Percentiles rank a stretch among this genome's conserved stretches.
Evolutionary conservation across 2,888 invertebrate species (phyloP).

Genomic region (Trichogramma evanescens): DNA sequence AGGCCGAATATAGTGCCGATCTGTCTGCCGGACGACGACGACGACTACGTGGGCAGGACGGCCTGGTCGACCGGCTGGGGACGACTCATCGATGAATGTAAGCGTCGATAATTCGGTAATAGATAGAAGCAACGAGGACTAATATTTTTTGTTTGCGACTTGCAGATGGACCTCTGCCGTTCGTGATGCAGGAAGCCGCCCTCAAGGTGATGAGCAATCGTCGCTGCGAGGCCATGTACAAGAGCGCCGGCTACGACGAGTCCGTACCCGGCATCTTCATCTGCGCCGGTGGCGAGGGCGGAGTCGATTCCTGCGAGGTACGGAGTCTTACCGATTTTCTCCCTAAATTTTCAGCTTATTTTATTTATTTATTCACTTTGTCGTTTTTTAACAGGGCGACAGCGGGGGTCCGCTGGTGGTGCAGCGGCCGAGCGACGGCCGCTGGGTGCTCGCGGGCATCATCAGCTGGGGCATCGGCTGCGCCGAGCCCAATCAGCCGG

Average conservation of each 20-base stretch:
- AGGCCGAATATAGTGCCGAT: conserved; percentile 87
- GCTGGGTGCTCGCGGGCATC: conserved; percentile 81
- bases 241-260: conserved; percentile 83
- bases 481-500: conserved; percentile 84
- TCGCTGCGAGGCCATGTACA: conserved; percentile 85
- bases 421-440: conserved; percentile 66
- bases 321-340: background rate
- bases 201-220: conserved; percentile 88
- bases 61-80: conserved; percentile 93
- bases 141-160: conserved; percentile 23
- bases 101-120: background rate
- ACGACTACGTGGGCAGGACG: conserved; percentile 75
- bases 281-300: conserved; percentile 85
- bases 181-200: conserved; percentile 86
- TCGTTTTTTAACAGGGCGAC: conserved; percentile 59
- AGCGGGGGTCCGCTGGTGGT: conserved; percentile 90
- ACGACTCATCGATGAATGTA: conserved; percentile 69
- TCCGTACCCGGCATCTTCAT: conserved; percentile 92
- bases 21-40: conserved; percentile 80
- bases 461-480: conserved; percentile 91
- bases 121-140: background rate
- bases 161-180: conserved; percentile 82
- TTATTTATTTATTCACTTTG: background rate
- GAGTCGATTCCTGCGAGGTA: conserved; percentile 81
- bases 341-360: background rate